These are phyloP conservation scores for Butastur rufipennis DNA, from an alignment of 2,113 vertebrate species.

Conservation along the genomic window DNA sequence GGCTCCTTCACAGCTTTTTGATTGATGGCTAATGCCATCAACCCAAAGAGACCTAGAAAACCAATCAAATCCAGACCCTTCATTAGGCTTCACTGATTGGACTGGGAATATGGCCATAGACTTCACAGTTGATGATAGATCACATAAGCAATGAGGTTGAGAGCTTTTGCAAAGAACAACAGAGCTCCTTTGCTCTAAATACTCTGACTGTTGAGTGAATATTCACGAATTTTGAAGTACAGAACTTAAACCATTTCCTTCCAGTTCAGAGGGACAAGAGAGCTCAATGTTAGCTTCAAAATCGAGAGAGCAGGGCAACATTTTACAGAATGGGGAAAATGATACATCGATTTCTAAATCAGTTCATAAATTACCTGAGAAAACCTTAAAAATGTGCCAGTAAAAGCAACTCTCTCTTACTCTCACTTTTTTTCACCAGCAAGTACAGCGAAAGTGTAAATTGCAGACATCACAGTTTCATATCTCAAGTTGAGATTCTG, in stretches of 20 bases:
- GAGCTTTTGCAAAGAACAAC: background rate
- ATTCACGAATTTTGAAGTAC: background rate
- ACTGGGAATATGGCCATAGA: background rate
- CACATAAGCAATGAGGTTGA: background rate
- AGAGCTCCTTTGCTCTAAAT: background rate
- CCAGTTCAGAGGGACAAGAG: background rate
- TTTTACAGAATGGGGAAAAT: background rate
- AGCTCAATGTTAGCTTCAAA: background rate
- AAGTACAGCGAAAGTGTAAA: background rate
- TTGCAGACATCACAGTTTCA: background rate
- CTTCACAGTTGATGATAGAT: background rate
- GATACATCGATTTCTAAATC: background rate
- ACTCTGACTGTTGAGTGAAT: background rate
- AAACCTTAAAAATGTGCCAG: background rate
- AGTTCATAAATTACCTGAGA: background rate
- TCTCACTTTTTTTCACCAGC: background rate
- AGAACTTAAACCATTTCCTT: background rate
- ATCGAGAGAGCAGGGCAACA: fast-evolving
- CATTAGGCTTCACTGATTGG: background rate
- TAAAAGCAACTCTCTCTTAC: background rate
- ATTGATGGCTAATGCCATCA: background rate
- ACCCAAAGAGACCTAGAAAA: background rate
- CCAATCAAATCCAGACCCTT: background rate
- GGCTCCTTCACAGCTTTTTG: background rate
- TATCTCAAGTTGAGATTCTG: background rate